Conservation (phyloP, 1,140 invertebrate species). For the Homalodisca vitripennis region DNA sequence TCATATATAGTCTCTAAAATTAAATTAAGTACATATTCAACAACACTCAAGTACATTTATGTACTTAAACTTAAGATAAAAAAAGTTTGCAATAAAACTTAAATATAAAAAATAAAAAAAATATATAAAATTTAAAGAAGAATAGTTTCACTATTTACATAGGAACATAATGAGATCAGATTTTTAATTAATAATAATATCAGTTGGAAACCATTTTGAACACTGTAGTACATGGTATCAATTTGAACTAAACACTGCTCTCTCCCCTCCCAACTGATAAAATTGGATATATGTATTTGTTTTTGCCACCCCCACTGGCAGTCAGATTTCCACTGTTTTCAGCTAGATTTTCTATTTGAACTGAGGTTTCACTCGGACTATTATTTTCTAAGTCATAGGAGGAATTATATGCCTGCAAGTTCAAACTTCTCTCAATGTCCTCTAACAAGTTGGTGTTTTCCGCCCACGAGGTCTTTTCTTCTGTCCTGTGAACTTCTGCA, state of each 20-base stretch:
- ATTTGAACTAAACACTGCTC: conserved; percentile 36
- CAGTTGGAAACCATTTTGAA: conserved; percentile 23
- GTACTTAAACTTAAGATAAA: too few species aligned
- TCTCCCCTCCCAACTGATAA: conserved; percentile 36
- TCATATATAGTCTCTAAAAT: too few species aligned
- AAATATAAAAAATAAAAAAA: too few species aligned
- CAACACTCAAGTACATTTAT: too few species aligned
- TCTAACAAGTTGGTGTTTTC: conserved; percentile 36
- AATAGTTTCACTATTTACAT: not conserved
- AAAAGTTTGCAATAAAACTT: too few species aligned
- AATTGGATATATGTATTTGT: conserved; percentile 37
- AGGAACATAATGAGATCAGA: conserved; percentile 25
- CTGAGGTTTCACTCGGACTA: not conserved
- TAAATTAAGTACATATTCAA: too few species aligned
- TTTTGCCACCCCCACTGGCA: conserved; percentile 15
- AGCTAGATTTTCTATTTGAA: not conserved
- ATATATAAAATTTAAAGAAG: not conserved
- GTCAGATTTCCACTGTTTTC: not conserved
- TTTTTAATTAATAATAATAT: not conserved
- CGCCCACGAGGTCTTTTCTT: conserved; percentile 29
- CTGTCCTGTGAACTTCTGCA: conserved; percentile 36
- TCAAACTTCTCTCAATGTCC: conserved; percentile 37
- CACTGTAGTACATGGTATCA: not conserved
- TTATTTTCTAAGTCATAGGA: not conserved
- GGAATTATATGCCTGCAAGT: not conserved